phyloP scores from a whole-genome alignment of 2,113 vertebrate genomes.

The Erpornis zantholeuca region DNA sequence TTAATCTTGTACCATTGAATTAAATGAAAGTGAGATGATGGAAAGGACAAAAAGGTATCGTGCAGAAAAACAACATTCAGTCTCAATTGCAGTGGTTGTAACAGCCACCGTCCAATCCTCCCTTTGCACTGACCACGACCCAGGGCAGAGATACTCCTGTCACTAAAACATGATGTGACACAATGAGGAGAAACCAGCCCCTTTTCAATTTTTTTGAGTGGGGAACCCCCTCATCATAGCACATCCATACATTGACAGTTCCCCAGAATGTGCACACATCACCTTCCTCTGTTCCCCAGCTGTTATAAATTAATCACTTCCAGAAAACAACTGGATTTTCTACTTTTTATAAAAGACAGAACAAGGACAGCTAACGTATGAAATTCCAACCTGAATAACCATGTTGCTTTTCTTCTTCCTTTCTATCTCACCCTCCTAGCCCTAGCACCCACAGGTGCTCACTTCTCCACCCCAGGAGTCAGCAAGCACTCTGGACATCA shows the following conservation, averaged over 20 bases:
- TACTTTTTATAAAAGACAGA: not conserved
- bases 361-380: not conserved
- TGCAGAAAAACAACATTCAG: not conserved
- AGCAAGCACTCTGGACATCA: not conserved
- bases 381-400: not conserved
- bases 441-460: rapidly evolving
- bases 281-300: not conserved
- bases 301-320: not conserved
- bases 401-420: not conserved
- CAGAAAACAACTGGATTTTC: not conserved
- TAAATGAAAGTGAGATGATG: not conserved
- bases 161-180: not conserved
- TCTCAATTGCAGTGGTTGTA: not conserved
- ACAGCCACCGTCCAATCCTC: rapidly evolving
- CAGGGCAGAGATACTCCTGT: not conserved
- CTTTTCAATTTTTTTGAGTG: not conserved
- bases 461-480: rapidly evolving
- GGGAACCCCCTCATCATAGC: not conserved
- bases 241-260: not conserved
- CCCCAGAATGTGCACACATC: not conserved
- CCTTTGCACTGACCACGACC: not conserved
- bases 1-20: conserved; percentile 18
- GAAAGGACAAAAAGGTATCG: not conserved
- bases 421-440: not conserved
- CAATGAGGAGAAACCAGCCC: not conserved